phyloP scores from a whole-genome alignment of 2,113 vertebrate species.

The Trinectes maculatus region DNA sequence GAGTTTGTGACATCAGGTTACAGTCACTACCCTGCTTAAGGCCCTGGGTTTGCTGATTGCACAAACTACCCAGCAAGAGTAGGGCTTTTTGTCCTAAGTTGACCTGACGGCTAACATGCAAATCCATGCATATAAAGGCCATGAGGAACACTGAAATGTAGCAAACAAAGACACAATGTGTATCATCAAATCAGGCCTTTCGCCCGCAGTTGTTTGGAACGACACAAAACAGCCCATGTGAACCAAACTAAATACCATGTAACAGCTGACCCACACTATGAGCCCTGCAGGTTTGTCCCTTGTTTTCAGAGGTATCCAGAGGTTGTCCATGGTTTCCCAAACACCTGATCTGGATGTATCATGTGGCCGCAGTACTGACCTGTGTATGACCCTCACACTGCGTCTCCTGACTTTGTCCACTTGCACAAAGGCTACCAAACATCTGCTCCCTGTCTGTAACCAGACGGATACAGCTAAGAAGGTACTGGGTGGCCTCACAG shows the following conservation, averaged over 20 bases:
- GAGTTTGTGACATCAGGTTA: conserved; percentile 46
- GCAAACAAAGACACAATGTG: conserved; percentile 53
- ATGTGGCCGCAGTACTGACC: conserved; percentile 47
- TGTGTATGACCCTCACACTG: conserved; percentile 52
- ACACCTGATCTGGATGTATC: conserved; percentile 62
- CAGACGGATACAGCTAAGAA: conserved; percentile 31
- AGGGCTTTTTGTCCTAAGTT: conserved; percentile 49
- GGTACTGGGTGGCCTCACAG: conserved; percentile 46
- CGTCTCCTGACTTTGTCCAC: conserved; percentile 44
- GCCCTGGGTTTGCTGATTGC: conserved; percentile 57
- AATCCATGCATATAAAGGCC: conserved; percentile 41
- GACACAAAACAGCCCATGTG: conserved; percentile 43
- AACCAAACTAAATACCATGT: conserved; percentile 43
- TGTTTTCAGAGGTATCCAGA: conserved; percentile 40
- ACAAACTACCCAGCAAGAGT: conserved; percentile 47
- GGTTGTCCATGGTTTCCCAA: conserved; percentile 38
- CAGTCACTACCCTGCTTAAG: conserved; percentile 47
- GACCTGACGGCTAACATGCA: conserved; percentile 51
- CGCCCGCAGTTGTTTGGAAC: conserved; percentile 34
- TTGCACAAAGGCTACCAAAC: conserved; percentile 56
- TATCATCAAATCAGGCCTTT: conserved; percentile 22
- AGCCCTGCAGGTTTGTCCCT: conserved; percentile 45
- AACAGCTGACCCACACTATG: conserved; percentile 57
- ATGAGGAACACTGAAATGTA: conserved; percentile 17
- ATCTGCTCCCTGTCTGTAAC: conserved; percentile 61